phyloP scores from a whole-genome alignment of 2,797 vertebrate genomes.

The Lacerta viridis region DNA sequence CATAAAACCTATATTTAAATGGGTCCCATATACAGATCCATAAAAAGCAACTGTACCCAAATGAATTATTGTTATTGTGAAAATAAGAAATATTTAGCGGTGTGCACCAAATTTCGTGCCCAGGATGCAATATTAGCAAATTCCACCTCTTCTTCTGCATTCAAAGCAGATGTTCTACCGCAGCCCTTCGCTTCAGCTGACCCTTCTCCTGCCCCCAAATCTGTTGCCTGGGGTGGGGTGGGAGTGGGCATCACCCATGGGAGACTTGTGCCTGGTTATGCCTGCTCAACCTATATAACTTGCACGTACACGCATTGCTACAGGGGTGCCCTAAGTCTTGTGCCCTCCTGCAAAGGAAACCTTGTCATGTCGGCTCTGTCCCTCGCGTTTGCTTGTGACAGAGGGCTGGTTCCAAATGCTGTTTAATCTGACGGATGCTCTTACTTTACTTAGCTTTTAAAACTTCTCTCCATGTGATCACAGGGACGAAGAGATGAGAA shows the following conservation, averaged over 20 bases:
- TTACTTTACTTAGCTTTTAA: neutral
- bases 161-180: neutral
- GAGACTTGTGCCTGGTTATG: neutral
- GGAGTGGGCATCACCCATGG: no score
- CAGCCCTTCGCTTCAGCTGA: neutral
- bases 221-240: no score
- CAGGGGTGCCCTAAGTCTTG: neutral
- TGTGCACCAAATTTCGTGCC: no score
- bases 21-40: no score
- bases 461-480: conserved; percentile 31
- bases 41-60: no score
- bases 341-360: neutral
- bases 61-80: no score
- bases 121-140: no score
- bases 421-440: neutral
- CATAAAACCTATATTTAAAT: no score
- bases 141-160: no score
- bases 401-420: fast-evolving
- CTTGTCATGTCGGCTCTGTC: neutral
- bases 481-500: conserved; percentile 87
- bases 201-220: no score
- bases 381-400: neutral
- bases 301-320: neutral
- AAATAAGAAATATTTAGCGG: no score
- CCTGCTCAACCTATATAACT: no score